Evolutionary conservation across 2,113 vertebrate genomes (phyloP).

Genomic region (Heterocephalus glaber): DNA sequence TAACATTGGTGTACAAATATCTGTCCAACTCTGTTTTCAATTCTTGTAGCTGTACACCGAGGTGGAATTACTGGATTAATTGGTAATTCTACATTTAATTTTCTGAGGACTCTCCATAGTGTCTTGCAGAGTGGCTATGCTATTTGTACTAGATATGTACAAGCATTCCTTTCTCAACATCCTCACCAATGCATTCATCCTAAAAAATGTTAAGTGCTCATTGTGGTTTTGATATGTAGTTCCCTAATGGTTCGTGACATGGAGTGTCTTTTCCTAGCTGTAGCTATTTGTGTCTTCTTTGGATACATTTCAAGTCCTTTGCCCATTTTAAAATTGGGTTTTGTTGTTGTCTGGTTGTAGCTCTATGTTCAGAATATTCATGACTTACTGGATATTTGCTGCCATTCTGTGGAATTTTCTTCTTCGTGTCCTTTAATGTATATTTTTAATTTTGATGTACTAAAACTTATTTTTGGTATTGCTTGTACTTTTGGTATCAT

Average conservation of each 20-base stretch:
- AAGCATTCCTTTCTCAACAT: neutral
- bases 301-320: neutral
- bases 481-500: neutral
- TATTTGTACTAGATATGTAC: neutral
- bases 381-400: neutral
- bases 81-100: neutral
- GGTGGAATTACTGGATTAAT: neutral
- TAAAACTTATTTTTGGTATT: neutral
- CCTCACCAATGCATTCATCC: neutral
- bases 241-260: neutral
- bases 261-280: neutral
- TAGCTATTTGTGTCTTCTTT: neutral
- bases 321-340: neutral
- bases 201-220: neutral
- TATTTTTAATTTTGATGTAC: slow-evolving; percentile 11
- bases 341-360: neutral
- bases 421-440: neutral
- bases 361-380: neutral
- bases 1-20: neutral
- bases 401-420: neutral
- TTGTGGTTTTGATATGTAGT: neutral
- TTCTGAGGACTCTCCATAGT: neutral
- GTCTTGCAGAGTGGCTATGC: neutral
- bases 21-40: neutral
- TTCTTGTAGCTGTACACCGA: neutral